phyloP scores from a whole-genome alignment of 2,888 invertebrate genomes.

The Sisyra terminalis region DNA sequence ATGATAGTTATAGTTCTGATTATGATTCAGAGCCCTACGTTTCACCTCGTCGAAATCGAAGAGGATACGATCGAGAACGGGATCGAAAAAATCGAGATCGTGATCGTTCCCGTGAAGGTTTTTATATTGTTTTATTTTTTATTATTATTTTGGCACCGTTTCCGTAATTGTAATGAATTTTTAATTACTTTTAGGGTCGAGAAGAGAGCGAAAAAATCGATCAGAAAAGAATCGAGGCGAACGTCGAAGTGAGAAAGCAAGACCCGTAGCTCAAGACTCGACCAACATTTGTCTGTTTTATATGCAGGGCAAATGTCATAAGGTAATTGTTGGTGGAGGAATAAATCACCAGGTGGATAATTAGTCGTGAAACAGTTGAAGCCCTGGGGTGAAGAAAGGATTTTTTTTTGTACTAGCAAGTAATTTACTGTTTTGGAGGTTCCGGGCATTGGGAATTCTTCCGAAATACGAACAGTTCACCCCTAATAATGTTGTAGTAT shows the following conservation, averaged over 20 bases:
- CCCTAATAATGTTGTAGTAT: too few relatives aligned
- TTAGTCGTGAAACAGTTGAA: too few relatives aligned
- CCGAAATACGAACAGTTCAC: too few relatives aligned
- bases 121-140: not conserved
- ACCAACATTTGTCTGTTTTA: slow-evolving; percentile 68
- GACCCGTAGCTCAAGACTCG: slow-evolving; percentile 39
- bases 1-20: slow-evolving; percentile 39
- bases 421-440: too few relatives aligned
- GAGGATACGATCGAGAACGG: slow-evolving; percentile 12
- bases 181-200: slow-evolving; percentile 8
- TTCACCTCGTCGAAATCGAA: slow-evolving; percentile 9
- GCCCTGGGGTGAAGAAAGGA: too few relatives aligned
- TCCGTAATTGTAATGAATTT: too few relatives aligned
- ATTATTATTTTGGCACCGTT: too few relatives aligned
- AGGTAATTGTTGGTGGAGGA: slow-evolving; percentile 23
- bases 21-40: slow-evolving; percentile 27
- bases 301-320: slow-evolving; percentile 78
- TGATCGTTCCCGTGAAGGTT: not conserved
- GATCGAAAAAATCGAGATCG: slow-evolving; percentile 6
- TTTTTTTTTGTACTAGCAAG: too few relatives aligned
- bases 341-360: too few relatives aligned
- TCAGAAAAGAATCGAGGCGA: slow-evolving; percentile 21
- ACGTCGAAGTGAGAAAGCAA: slow-evolving; percentile 32
- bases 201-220: slow-evolving; percentile 11
- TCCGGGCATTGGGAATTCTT: too few relatives aligned